Percentiles rank a stretch among this genome's conserved stretches.
phyloP scores from a whole-genome alignment of 2,113 vertebrate species.

The Pangasianodon hypophthalmus region DNA sequence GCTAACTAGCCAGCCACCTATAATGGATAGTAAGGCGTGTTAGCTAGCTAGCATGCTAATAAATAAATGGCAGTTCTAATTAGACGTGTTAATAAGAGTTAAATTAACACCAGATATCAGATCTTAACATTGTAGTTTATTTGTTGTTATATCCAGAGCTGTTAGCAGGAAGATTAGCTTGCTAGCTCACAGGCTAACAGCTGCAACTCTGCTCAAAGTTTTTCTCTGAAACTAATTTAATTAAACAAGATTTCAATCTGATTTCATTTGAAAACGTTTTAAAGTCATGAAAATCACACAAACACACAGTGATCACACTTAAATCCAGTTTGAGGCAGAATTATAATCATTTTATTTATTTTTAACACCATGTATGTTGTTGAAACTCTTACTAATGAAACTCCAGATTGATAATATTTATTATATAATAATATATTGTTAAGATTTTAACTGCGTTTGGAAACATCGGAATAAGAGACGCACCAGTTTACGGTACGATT shows the following conservation, averaged over 20 bases:
- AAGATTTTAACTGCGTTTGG: not conserved
- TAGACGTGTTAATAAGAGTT: no score
- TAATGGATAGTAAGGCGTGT: constrained; percentile 9
- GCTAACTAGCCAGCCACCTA: constrained; percentile 31
- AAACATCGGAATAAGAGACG: not conserved
- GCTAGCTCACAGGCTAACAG: not conserved
- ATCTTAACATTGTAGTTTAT: no score
- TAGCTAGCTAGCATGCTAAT: constrained; percentile 23
- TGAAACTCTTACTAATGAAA: not conserved
- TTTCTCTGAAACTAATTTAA: not conserved
- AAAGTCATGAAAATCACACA: not conserved
- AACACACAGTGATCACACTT: no score
- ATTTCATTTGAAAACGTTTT: not conserved
- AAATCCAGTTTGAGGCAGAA: not conserved
- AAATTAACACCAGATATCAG: not conserved
- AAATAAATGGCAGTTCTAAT: not conserved
- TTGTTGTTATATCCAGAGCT: not conserved
- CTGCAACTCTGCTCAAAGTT: not conserved
- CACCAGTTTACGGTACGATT: not conserved
- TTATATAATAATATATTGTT: not conserved
- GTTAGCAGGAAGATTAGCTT: not conserved
- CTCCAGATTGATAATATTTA: not conserved
- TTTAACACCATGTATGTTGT: not conserved
- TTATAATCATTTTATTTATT: no score
- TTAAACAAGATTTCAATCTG: not conserved